These are phyloP conservation scores for Drosophila guanche DNA, from an alignment of 1,140 invertebrate genomes.

Conservation along the genomic window DNA sequence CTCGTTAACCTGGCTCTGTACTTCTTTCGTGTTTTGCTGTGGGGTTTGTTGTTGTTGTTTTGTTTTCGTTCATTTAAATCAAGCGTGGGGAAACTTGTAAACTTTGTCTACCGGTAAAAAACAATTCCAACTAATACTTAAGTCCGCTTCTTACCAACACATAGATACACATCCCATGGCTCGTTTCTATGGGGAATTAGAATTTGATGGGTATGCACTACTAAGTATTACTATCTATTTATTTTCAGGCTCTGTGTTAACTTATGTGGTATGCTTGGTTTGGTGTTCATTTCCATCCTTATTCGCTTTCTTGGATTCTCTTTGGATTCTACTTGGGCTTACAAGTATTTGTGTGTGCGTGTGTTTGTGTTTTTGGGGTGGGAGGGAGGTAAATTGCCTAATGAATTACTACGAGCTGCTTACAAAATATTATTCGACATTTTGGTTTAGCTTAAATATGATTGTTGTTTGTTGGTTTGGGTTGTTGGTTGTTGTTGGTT, in stretches of 20 bases:
- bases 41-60: neutral
- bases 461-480: slow-evolving; percentile 51
- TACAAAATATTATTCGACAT: slow-evolving; percentile 51
- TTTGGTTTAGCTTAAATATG: slow-evolving; percentile 56
- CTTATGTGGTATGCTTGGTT: too few species aligned
- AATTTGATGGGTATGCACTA: too few species aligned
- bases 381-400: slow-evolving; percentile 32
- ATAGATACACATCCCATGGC: too few species aligned
- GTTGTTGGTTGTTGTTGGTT: slow-evolving; percentile 31
- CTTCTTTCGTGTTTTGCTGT: neutral
- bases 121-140: slow-evolving; percentile 40
- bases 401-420: slow-evolving; percentile 43
- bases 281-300: neutral
- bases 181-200: too few species aligned
- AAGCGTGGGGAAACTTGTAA: slow-evolving; percentile 39
- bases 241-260: too few species aligned
- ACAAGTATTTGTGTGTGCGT: slow-evolving; percentile 1
- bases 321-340: neutral
- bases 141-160: slow-evolving; percentile 2
- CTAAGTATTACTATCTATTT: too few species aligned
- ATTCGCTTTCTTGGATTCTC: neutral
- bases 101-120: slow-evolving; percentile 44
- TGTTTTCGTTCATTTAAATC: slow-evolving; percentile 35
- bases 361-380: slow-evolving; percentile 2
- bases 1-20: neutral